Evolutionary conservation across 2,888 invertebrate genomes (phyloP), one percentile per base, ranked within the genome.

Genomic region (Theretra japonica): DNA sequence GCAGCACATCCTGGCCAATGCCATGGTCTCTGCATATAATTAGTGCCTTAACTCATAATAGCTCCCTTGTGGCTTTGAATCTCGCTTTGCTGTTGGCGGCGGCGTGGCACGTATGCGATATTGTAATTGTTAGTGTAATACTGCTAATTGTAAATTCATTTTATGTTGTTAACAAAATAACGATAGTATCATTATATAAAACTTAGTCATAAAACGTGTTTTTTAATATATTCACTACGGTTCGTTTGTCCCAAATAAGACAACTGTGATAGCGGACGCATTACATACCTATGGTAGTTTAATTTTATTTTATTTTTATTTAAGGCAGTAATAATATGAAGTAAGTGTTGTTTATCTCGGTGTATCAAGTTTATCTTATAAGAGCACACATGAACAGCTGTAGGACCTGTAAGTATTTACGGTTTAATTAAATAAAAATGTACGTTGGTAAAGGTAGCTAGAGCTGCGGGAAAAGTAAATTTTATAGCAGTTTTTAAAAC

Each of bases 1-100:
- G 89, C 86, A 88, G 88, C 86, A 90, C 89, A 91, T 93, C 92
- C 93, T 93, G 91, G 84, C 82, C 82, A 82, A 53, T 33, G 60
- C 53, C 59, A 68, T 59, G 53, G 69, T 73, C 76, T 80, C 74
- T 85, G 87, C 84, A 85, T 88, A 82, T 87, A 86, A 88, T 88
- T 83, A 85, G 76, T 77, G 78, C 77, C 78, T 80, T 84, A 84
- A 86, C 58, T 68, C 48, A 59, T 50, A 68, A 30, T 62, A 21
- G 33, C 70, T 70, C 60, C 50, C 75, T 79, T 80, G 80, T 79
- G 82, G 80, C 79, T 65, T 65, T 23, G 15, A 48, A 80, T 48
- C 48, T 65, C 65, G n/a, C 23, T 15, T 65, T 65, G 48, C 48
- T 48, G 6, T 48, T 65, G 23, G 15, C 41, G 23, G n/a, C 23